Percentiles rank a stretch among this genome's conserved stretches.
Evolutionary conservation across 2,113 vertebrate species (phyloP).

Genomic region (Rhea americana): DNA sequence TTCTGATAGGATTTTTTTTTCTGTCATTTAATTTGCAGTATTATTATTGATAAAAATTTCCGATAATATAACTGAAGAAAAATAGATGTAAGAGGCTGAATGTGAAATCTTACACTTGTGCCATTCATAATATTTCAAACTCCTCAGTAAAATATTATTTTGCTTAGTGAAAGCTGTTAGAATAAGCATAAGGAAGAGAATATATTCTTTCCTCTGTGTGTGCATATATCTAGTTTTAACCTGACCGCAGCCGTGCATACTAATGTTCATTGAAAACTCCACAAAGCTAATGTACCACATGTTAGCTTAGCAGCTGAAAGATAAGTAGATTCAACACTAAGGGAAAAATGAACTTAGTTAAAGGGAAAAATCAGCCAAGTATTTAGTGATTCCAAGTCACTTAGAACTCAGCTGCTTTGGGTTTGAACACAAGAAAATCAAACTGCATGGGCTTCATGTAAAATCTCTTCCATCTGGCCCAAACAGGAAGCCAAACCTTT

Average conservation of each 20-base stretch:
- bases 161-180: not conserved
- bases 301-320: constrained; percentile 3
- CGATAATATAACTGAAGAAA: not conserved
- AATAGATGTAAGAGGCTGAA: not conserved
- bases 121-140: not conserved
- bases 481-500: constrained; percentile 52
- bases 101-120: not conserved
- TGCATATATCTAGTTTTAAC: not conserved
- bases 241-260: not conserved
- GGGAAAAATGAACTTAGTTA: not conserved
- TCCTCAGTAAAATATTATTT: constrained; percentile 14
- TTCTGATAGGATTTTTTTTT: not conserved
- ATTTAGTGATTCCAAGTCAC: constrained; percentile 1
- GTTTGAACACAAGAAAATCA: constrained; percentile 43
- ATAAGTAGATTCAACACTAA: not conserved
- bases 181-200: not conserved
- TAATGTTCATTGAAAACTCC: not conserved
- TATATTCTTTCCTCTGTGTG: not conserved
- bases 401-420: constrained; percentile 28
- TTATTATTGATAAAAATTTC: not conserved
- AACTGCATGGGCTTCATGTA: not conserved
- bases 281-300: not conserved
- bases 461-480: constrained; percentile 59
- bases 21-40: not conserved
- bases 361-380: not conserved